Evolutionary conservation across 2,797 vertebrate genomes (phyloP).

Genomic region (Sebastes paucispinis): DNA sequence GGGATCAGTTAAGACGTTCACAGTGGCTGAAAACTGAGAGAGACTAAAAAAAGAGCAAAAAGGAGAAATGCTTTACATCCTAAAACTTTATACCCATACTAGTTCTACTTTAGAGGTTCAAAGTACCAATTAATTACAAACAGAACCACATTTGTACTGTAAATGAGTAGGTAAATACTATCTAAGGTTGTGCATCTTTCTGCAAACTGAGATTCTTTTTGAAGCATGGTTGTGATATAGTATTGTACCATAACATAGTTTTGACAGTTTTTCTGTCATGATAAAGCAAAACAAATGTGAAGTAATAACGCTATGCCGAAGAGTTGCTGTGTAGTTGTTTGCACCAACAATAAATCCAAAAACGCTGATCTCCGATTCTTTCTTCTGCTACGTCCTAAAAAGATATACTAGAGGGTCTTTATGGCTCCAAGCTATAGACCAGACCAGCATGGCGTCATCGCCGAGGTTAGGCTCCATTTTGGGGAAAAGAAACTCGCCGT

Average conservation of each 20-base stretch:
- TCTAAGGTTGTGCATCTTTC: not conserved
- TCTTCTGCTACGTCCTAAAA: no score
- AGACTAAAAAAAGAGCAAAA: constrained; percentile 43
- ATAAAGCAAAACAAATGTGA: not conserved
- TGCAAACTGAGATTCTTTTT: not conserved
- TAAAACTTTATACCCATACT: constrained; percentile 46
- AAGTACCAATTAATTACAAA: not conserved
- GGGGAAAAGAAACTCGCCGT: no score
- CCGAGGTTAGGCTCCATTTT: no score
- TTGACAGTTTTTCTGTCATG: not conserved
- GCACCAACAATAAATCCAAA: no score
- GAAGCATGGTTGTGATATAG: not conserved
- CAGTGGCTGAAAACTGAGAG: constrained; percentile 66
- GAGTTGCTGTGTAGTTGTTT: no score
- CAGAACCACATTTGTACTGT: not conserved
- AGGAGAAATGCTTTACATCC: constrained; percentile 8
- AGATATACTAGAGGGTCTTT: no score
- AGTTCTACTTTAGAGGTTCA: not conserved
- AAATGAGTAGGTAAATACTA: not conserved
- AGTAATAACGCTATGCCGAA: not conserved
- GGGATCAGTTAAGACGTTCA: constrained; percentile 82
- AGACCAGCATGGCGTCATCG: no score
- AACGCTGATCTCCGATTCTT: no score
- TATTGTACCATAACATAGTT: not conserved
- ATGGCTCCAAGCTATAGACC: no score